Percentiles rank a stretch among this genome's conserved stretches.
These are phyloP conservation scores for Caenorhabditis zanzibari DNA, from an alignment of 2,888 invertebrate species.

Conservation along the genomic window DNA sequence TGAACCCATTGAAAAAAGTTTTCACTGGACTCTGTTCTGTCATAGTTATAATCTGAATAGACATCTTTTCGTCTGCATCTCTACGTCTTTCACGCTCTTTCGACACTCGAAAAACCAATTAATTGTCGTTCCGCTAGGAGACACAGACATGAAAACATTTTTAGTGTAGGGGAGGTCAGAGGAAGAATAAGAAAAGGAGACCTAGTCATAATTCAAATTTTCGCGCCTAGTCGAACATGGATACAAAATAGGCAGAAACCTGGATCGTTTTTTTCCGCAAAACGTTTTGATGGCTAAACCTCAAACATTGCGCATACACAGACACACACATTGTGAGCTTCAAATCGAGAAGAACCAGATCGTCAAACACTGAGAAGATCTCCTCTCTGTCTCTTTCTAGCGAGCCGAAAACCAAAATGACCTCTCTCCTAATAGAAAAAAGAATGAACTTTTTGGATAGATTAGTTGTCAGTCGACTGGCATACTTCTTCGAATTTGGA, in stretches of 20 bases:
- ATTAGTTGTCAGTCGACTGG: conserved; percentile 18
- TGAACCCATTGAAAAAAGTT: conserved; percentile 16
- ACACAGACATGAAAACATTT: conserved; percentile 42
- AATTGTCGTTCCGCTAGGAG: conserved; percentile 58
- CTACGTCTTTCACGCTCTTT: conserved; percentile 37
- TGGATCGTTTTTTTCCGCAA: conserved; percentile 29
- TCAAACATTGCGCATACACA: conserved; percentile 59
- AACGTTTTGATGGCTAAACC: conserved; percentile 58
- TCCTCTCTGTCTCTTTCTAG: not conserved
- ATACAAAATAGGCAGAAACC: conserved; percentile 29
- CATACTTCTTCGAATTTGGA: conserved; percentile 17
- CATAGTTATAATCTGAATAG: conserved; percentile 59
- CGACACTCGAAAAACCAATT: conserved; percentile 62
- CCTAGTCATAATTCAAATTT: conserved; percentile 59
- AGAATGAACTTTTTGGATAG: conserved; percentile 5
- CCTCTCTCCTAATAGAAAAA: not conserved
- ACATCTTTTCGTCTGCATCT: conserved; percentile 47
- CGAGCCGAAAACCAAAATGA: conserved; percentile 20
- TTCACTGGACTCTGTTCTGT: conserved; percentile 31
- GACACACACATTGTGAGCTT: conserved; percentile 52
- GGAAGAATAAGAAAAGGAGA: conserved; percentile 3
- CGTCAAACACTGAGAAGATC: conserved; percentile 46
- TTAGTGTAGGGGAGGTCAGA: conserved; percentile 38
- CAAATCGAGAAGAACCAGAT: conserved; percentile 56
- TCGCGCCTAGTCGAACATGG: conserved; percentile 35